Conservation (phyloP, 1,140 invertebrate species). For the Dolichoris vasculosae region DNA sequence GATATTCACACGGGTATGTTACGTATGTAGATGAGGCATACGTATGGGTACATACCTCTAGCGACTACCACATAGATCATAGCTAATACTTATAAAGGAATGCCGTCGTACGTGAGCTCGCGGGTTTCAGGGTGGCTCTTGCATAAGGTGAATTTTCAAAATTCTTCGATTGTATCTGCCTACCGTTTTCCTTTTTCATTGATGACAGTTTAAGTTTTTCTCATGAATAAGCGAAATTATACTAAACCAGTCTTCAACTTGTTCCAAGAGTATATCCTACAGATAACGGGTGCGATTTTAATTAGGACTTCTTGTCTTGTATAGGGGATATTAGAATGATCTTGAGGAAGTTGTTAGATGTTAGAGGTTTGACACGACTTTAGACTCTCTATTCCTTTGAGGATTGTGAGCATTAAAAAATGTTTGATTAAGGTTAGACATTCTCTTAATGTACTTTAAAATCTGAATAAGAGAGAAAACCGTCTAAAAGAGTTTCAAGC, state of each 20-base stretch:
- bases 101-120: not conserved
- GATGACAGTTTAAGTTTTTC: not conserved
- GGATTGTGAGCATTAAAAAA: not conserved
- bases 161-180: not conserved
- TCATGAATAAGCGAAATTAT: not conserved
- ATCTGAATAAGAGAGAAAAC: not conserved
- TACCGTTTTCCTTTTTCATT: not conserved
- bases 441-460: not conserved
- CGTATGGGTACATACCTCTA: not conserved
- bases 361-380: not conserved
- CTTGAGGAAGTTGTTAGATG: not conserved
- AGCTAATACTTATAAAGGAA: constrained; percentile 13
- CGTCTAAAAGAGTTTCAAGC: not conserved
- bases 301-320: constrained; percentile 1
- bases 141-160: not conserved
- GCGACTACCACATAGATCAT: not conserved
- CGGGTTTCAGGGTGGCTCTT: not conserved
- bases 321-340: not conserved
- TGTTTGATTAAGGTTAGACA: not conserved
- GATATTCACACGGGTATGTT: not conserved
- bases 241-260: not conserved
- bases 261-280: not conserved
- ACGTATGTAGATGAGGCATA: not conserved
- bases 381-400: not conserved
- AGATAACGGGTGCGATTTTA: not conserved